A percentile compares a stretch with the other conserved stretches of the same genome.
Conservation (phyloP, 2,113 vertebrate genomes). For the Cheilinus undulatus region DNA sequence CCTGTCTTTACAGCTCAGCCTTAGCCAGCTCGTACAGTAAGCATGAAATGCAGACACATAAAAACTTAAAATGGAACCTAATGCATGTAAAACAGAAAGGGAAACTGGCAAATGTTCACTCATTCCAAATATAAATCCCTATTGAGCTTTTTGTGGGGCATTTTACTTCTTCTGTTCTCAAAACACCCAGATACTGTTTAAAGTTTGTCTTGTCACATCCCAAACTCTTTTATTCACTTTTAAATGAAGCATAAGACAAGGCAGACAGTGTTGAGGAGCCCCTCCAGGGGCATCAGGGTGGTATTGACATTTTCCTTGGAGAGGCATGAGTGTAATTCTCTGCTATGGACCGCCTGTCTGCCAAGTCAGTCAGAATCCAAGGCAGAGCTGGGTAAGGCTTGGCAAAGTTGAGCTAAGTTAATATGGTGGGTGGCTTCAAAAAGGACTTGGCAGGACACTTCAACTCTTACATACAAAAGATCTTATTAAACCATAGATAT, state of each 20-base stretch:
- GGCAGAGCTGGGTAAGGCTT: conserved; percentile 26
- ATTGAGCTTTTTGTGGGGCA: neutral
- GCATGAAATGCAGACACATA: conserved; percentile 58
- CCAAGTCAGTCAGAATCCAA: conserved; percentile 59
- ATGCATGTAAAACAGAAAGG: conserved; percentile 41
- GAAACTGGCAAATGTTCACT: conserved; percentile 41
- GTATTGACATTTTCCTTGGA: conserved; percentile 66
- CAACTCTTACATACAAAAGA: conserved; percentile 27
- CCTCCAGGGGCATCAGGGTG: conserved; percentile 46
- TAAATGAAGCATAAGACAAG: conserved; percentile 14
- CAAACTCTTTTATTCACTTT: conserved; percentile 19
- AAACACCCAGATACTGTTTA: conserved; percentile 17
- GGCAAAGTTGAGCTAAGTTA: conserved; percentile 38
- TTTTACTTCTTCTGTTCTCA: neutral
- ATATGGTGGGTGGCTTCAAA: conserved; percentile 21
- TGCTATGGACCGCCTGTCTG: conserved; percentile 57
- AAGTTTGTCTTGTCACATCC: conserved; percentile 3
- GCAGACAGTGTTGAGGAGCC: conserved; percentile 2
- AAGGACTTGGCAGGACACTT: conserved; percentile 12
- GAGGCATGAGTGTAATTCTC: conserved; percentile 50
- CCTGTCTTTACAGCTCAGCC: conserved; percentile 25
- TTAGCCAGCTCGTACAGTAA: conserved; percentile 18
- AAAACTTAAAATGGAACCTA: conserved; percentile 50
- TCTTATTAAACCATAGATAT: conserved; percentile 40
- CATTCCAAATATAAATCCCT: conserved; percentile 31